Conservation (phyloP, 2,888 invertebrate species). For the Heliconius charithonia region DNA sequence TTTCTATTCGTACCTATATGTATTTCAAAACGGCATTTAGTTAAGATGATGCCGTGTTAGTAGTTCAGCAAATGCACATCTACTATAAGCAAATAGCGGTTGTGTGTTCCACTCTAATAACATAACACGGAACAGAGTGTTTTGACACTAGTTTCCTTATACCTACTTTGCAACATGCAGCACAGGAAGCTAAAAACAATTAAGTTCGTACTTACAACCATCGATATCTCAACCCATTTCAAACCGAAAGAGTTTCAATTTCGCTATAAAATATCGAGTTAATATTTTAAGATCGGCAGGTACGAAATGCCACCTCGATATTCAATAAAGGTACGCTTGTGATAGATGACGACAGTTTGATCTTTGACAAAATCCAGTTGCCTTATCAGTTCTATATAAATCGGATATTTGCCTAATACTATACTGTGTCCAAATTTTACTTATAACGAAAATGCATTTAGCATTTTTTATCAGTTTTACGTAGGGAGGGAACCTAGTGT, state of each 20-base stretch:
- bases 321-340: slow-evolving; percentile 41
- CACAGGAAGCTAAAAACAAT: no score
- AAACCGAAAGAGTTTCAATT: slow-evolving; percentile 7
- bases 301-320: slow-evolving; percentile 36
- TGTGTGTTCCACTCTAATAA: no score
- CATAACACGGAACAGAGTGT: no score
- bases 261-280: slow-evolving; percentile 26
- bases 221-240: not conserved
- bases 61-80: no score
- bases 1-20: no score
- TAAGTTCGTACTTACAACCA: not conserved
- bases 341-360: slow-evolving; percentile 50
- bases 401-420: slow-evolving; percentile 16
- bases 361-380: slow-evolving; percentile 46
- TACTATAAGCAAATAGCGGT: no score
- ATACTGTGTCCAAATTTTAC: not conserved
- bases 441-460: not conserved
- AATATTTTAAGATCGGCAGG: slow-evolving; percentile 41
- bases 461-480: no score
- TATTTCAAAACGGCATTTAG: no score
- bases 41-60: no score
- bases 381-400: slow-evolving; percentile 45
- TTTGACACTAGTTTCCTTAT: no score
- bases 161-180: no score
- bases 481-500: no score